A percentile compares a stretch with the other conserved stretches of the same genome.
Conservation (phyloP, 1,140 invertebrate genomes). For the Nomia melanderi region DNA sequence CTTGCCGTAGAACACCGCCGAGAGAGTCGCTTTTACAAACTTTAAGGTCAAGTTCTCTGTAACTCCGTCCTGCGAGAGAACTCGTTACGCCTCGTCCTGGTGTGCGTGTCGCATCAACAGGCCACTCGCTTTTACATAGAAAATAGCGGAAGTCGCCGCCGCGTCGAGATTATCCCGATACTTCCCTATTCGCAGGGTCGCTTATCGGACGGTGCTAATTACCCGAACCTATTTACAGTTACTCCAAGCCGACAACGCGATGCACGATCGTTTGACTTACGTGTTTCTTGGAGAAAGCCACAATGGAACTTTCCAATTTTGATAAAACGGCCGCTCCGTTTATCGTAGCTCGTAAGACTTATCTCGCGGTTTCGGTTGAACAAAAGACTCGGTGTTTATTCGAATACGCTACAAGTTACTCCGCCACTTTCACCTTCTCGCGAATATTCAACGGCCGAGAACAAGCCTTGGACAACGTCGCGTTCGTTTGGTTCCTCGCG, state of each 20-base stretch:
- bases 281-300: too few species aligned
- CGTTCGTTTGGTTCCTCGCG: slow-evolving; percentile 20
- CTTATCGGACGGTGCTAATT: too few species aligned
- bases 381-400: slow-evolving; percentile 7
- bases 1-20: slow-evolving; percentile 10
- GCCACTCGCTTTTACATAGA: too few species aligned
- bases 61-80: not conserved
- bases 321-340: too few species aligned
- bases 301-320: not conserved
- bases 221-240: not conserved
- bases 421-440: not conserved
- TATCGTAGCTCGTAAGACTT: too few species aligned
- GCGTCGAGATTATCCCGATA: too few species aligned
- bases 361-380: not conserved
- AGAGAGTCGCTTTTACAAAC: slow-evolving; percentile 46
- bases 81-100: not conserved
- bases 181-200: too few species aligned
- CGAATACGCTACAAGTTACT: not conserved
- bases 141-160: too few species aligned
- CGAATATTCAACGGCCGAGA: slow-evolving; percentile 14
- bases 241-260: not conserved
- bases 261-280: too few species aligned
- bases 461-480: slow-evolving; percentile 24
- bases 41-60: slow-evolving; percentile 25
- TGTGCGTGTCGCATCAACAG: too few species aligned